Evolutionary conservation across 2,113 vertebrate genomes (phyloP).

Genomic region (Syngnathus scovelli): DNA sequence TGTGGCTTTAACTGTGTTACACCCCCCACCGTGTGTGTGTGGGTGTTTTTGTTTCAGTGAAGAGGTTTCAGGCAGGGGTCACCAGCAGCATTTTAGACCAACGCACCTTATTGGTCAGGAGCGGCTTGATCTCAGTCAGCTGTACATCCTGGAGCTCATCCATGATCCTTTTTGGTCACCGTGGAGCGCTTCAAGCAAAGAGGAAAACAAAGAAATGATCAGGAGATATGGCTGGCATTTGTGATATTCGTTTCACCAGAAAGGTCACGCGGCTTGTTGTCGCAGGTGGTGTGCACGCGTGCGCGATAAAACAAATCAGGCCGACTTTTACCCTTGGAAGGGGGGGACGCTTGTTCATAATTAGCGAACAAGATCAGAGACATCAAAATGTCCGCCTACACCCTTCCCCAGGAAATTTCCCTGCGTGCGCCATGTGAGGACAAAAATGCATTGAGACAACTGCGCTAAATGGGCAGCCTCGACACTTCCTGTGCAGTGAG

Average conservation of each 20-base stretch:
- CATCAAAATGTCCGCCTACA: slow-evolving; percentile 1
- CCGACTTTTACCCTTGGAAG: slow-evolving; percentile 35
- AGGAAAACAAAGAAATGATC: background rate
- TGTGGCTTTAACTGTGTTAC: background rate
- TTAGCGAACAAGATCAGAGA: slow-evolving; percentile 24
- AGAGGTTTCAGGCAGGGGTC: background rate
- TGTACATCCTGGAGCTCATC: slow-evolving; percentile 95
- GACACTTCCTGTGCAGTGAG: background rate
- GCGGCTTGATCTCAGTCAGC: slow-evolving; percentile 91
- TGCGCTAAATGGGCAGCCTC: background rate
- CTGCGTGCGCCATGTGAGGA: slow-evolving; percentile 39
- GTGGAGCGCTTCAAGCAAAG: slow-evolving; percentile 25
- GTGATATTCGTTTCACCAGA: background rate
- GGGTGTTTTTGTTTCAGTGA: background rate
- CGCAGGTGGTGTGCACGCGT: slow-evolving; percentile 16
- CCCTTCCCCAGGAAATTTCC: slow-evolving; percentile 4
- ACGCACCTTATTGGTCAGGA: slow-evolving; percentile 90
- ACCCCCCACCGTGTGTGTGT: background rate
- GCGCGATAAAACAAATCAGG: slow-evolving; percentile 17
- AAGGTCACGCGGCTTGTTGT: slow-evolving; percentile 22
- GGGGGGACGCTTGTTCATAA: slow-evolving; percentile 30
- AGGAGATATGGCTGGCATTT: background rate
- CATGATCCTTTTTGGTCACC: slow-evolving; percentile 70
- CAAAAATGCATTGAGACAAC: slow-evolving; percentile 7
- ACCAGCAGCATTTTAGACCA: background rate